Percentiles rank a stretch among this genome's conserved stretches.
Evolutionary conservation across 2,113 vertebrate species (phyloP).

Genomic region (Scytalopus superciliaris): DNA sequence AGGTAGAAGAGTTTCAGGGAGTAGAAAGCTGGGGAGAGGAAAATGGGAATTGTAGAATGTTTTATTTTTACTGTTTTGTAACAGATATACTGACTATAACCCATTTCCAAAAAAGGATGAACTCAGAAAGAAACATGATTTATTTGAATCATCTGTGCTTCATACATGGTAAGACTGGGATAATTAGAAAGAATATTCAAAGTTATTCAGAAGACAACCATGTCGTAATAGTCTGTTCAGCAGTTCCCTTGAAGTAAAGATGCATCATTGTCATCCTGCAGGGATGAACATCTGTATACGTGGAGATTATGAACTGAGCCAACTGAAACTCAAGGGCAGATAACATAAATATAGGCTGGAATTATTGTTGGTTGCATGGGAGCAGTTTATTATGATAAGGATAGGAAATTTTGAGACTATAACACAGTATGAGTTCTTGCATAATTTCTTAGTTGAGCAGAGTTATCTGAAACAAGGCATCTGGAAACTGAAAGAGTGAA

Average conservation of each 20-base stretch:
- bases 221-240: background rate
- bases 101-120: background rate
- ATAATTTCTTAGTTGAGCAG: background rate
- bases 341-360: background rate
- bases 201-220: background rate
- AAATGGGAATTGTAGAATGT: rapidly evolving
- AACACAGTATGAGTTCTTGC: background rate
- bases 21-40: background rate
- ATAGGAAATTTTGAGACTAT: background rate
- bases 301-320: background rate
- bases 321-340: background rate
- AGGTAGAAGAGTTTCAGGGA: background rate
- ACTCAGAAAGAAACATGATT: background rate
- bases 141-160: background rate
- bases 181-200: background rate
- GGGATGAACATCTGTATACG: background rate
- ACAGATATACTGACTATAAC: background rate
- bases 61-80: background rate
- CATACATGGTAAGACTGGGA: background rate
- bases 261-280: background rate
- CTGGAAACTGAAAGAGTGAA: background rate
- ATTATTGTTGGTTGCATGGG: background rate
- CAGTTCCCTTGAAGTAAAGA: background rate
- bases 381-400: background rate
- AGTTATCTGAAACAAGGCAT: background rate